Evolutionary conservation across 2,888 invertebrate species (phyloP), one percentile per base, ranked within the genome.

Genomic region (Plebejus melissa): DNA sequence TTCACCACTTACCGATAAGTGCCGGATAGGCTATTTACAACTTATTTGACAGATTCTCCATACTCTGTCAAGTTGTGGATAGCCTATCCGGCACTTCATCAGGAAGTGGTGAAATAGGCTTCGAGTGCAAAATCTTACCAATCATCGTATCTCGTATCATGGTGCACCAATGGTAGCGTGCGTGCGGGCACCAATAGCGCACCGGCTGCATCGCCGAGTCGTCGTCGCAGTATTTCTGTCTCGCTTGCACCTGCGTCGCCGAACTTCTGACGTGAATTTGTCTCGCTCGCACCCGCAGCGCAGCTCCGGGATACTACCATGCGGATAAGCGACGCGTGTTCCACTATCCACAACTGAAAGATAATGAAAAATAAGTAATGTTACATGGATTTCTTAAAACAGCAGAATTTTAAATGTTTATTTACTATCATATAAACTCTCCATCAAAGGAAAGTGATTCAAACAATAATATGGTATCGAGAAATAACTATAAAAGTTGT

Each of bases 321-420:
- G 77, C 97, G 95, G 77, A 98, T 97, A 74, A 98, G 93, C 79
- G 98, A 96, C 0, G 96, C 96, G 0, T 96, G 96, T 84, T 98
- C 97, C 81, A 97, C 98, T 69, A 98, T 96, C 98, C 98, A 98
- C 13, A 98, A 94, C 98, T 98, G 83, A 6, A 41, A 69, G 7
- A 32, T 57, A 5, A 28, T 46, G 5, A 54, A 36, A 38, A 38
- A 38, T 38, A 1, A 38, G 38, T 6, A 1, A 38, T 38, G 38
- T 38, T 38, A 7, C 38, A 38, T 38, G 38, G 1, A 38, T 38
- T 38, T 38, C 6, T 5, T 6, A 38, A 38, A 1, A 38, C 38
- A 38, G 38, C 6, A 38, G 38, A 38, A 38, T 38, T 38, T 36
- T 36, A 4, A 2, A 36, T 5, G 2, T 4, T 36, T 36, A 36